These are phyloP conservation scores for Hyles euphorbiae DNA, from an alignment of 1,140 invertebrate genomes.

Conservation along the genomic window DNA sequence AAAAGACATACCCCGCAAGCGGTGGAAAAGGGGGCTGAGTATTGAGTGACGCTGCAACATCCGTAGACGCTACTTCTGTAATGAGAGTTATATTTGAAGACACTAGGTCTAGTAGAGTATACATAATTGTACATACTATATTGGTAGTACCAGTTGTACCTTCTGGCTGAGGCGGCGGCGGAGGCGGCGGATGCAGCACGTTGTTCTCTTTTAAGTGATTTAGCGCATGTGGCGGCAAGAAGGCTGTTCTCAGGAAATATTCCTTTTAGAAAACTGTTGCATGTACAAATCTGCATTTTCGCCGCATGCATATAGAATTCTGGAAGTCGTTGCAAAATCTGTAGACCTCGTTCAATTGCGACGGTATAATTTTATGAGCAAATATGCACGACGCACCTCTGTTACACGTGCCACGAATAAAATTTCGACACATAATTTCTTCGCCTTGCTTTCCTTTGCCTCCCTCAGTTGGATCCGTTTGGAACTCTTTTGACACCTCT, in stretches of 20 bases:
- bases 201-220: constrained; percentile 25
- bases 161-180: constrained; percentile 16
- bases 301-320: constrained; percentile 34
- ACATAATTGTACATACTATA: background rate
- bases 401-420: constrained; percentile 43
- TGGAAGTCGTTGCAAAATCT: constrained; percentile 52
- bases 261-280: constrained; percentile 53
- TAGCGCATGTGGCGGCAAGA: constrained; percentile 37
- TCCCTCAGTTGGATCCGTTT: background rate
- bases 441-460: constrained; percentile 15
- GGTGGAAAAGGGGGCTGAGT: too few species aligned
- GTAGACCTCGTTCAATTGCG: constrained; percentile 38
- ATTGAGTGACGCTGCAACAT: too few species aligned
- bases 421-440: constrained; percentile 42
- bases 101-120: too few species aligned
- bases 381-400: constrained; percentile 37
- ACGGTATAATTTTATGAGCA: constrained; percentile 34
- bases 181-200: constrained; percentile 20
- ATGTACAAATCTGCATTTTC: constrained; percentile 49
- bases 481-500: background rate
- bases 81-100: too few species aligned
- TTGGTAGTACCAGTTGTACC: constrained; percentile 12
- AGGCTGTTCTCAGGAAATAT: constrained; percentile 40
- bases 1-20: too few species aligned
- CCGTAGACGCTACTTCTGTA: too few species aligned